These are phyloP conservation scores for Bombus haemorrhoidalis DNA, from an alignment of 1,140 invertebrate genomes.

Conservation along the genomic window DNA sequence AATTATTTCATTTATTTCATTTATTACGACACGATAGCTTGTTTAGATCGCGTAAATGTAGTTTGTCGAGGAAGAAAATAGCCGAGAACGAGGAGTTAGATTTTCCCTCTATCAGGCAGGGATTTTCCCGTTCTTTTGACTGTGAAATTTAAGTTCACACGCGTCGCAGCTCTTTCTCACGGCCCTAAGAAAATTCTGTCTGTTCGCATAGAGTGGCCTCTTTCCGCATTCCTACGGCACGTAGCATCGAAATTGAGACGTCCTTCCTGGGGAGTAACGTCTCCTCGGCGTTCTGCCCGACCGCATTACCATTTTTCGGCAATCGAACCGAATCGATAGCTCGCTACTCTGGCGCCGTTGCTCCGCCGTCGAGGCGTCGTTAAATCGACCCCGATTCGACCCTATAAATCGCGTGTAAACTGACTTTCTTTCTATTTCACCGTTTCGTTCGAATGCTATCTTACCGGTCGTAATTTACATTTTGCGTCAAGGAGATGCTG, in stretches of 20 bases:
- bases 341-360: background rate
- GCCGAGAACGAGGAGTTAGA: background rate
- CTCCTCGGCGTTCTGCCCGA: slow-evolving; percentile 20
- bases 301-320: slow-evolving; percentile 58
- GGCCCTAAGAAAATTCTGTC: background rate
- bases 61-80: background rate
- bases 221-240: slow-evolving; percentile 36
- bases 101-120: background rate
- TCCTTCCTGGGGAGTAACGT: slow-evolving; percentile 6
- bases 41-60: too few relatives aligned
- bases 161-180: background rate
- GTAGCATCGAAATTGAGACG: slow-evolving; percentile 40
- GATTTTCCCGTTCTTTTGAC: slow-evolving; percentile 8
- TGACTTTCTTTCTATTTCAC: background rate
- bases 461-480: background rate
- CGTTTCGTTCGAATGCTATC: slow-evolving; percentile 19
- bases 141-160: slow-evolving; percentile 6
- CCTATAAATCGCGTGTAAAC: slow-evolving; percentile 31
- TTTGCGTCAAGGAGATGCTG: background rate
- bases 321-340: slow-evolving; percentile 51
- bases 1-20: too few relatives aligned
- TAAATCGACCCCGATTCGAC: slow-evolving; percentile 7
- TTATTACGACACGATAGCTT: too few relatives aligned
- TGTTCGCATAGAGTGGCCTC: background rate
- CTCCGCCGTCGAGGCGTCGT: slow-evolving; percentile 2